Evolutionary conservation across 2,888 invertebrate genomes (phyloP).

Genomic region (Spialia ferax): DNA sequence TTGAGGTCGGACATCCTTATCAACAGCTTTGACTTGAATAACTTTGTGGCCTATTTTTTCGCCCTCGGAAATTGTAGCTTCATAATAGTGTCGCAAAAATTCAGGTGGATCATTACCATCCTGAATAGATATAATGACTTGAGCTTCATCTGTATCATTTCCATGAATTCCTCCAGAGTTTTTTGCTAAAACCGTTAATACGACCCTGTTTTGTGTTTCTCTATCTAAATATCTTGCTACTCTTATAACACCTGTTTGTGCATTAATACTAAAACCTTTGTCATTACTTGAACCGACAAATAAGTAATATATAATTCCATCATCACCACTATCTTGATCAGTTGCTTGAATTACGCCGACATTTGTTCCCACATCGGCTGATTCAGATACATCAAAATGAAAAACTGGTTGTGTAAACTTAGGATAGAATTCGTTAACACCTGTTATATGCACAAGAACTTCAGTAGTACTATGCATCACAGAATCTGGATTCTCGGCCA

Average conservation of each 20-base stretch:
- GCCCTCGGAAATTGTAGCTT: slow-evolving; percentile 93
- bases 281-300: slow-evolving; percentile 97
- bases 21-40: slow-evolving; percentile 93
- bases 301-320: slow-evolving; percentile 96
- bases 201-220: slow-evolving; percentile 95
- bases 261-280: slow-evolving; percentile 94
- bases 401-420: slow-evolving; percentile 96
- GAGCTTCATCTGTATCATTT: slow-evolving; percentile 98
- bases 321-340: slow-evolving; percentile 95
- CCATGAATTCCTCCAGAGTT: slow-evolving; percentile 97
- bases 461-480: slow-evolving; percentile 91
- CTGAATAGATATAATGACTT: slow-evolving; percentile 96
- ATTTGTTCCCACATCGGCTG: slow-evolving; percentile 93
- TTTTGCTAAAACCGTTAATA: slow-evolving; percentile 97
- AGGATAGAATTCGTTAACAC: slow-evolving; percentile 96
- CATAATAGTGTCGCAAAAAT: slow-evolving; percentile 93
- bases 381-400: slow-evolving; percentile 97
- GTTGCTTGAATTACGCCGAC: slow-evolving; percentile 96
- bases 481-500: slow-evolving; percentile 95
- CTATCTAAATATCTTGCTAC: slow-evolving; percentile 94
- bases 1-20: slow-evolving; percentile 96
- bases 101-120: slow-evolving; percentile 99
- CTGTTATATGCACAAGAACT: slow-evolving; percentile 92
- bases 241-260: slow-evolving; percentile 93
- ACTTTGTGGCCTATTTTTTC: slow-evolving; percentile 91